phyloP scores from a whole-genome alignment of 2,888 invertebrate genomes.

The Tetragonula carbonaria region DNA sequence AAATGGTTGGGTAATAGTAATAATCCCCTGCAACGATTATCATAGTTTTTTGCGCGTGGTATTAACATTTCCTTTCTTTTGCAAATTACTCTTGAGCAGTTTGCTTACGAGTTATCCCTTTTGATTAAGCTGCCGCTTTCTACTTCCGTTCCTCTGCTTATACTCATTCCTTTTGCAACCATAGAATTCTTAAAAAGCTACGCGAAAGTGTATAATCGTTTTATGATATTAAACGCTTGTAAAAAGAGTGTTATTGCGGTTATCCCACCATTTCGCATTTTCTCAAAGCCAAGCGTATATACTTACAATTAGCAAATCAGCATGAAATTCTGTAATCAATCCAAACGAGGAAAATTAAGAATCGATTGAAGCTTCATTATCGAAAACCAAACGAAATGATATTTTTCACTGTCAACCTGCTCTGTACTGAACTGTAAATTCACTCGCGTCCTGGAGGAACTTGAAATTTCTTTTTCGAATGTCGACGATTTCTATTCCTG shows the following conservation, averaged over 20 bases:
- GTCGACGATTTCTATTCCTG: too few species aligned
- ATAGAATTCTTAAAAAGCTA: background rate
- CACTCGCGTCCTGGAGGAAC: too few species aligned
- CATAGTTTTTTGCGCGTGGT: background rate
- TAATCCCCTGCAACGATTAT: background rate
- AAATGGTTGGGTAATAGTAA: background rate
- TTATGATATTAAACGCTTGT: background rate
- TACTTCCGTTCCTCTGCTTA: background rate
- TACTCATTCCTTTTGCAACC: background rate
- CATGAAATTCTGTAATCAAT: too few species aligned
- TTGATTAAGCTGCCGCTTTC: slow-evolving; percentile 1
- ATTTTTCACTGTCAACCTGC: too few species aligned
- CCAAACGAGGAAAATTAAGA: too few species aligned
- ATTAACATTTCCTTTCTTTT: background rate
- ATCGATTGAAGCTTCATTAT: too few species aligned
- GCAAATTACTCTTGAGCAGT: background rate
- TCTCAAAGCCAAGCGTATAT: too few species aligned
- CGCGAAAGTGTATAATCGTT: background rate
- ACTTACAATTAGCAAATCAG: too few species aligned
- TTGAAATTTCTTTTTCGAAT: too few species aligned
- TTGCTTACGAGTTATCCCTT: background rate
- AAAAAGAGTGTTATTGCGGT: background rate
- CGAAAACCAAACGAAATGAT: too few species aligned
- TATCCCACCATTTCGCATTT: too few species aligned
- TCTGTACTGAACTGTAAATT: too few species aligned